Base-by-base conservation (phyloP, 2,113 vertebrate species). In the Motacilla tschutschensis region DNA sequence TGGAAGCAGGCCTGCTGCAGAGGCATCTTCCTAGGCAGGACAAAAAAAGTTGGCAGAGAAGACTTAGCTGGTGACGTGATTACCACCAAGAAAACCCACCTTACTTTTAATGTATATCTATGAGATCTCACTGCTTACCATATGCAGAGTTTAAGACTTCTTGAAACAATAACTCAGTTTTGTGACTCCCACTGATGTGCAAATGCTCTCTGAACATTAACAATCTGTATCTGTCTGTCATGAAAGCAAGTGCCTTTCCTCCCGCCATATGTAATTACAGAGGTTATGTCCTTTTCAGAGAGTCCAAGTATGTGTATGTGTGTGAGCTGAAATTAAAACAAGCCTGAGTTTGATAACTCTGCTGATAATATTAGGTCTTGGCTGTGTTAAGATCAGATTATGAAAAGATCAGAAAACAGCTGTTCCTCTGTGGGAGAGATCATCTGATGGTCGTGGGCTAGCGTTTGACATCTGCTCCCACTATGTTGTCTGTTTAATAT, bases 341-440 rank as follows among this genome's bases (percentile, higher is more conserved):
- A 50, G 13, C 20, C 21, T 18, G n/a, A 82, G 36, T 84, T 63
- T 77, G 72, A 65, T 92, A 82, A 87, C 60, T 72, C 28, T 0
- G 0, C 43, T 88, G 81, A 86, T 91, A 87, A 55, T 24, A 26
- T 59, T 79, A 62, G 62, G 28, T 70, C 41, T 86, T 93, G 78
- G 44, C 86, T 79, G 33, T 2, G 0, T 84, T 88, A 73, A 79
- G 2, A 79, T 93, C 74, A 94, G 80, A 76, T 86, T 90, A 71
- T 84, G 40, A 63, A 62, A 67, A 93, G 54, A 88, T 79, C 81
- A 84, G 48, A 91, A 88, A 48, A 48, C 78, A 77, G 67, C 78
- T 90, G 72, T 74, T 91, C 46, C 53, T 79, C 9, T 60, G 63
- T 91, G 75, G 41, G 81, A 87, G 70, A 41, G 47, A 73, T 83